phyloP scores from a whole-genome alignment of 2,113 vertebrate species.

The Camelus bactrianus region DNA sequence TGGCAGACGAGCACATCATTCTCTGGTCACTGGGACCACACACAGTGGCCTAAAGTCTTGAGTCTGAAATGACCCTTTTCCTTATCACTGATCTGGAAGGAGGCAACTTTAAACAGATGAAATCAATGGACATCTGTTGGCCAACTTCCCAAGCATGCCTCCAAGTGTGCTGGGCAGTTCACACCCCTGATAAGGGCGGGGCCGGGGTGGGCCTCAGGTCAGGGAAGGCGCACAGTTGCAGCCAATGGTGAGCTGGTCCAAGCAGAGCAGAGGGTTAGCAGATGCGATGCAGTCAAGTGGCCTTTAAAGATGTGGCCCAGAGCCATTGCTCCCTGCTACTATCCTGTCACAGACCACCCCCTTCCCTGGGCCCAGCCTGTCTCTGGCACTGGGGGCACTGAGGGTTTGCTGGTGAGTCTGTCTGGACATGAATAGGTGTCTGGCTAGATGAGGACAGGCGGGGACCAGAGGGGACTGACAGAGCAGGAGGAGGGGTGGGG shows the following conservation, averaged over 20 bases:
- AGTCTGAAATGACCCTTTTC: background rate
- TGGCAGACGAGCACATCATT: background rate
- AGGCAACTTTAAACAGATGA: background rate
- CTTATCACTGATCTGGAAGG: background rate
- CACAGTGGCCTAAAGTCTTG: background rate
- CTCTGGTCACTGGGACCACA: background rate
- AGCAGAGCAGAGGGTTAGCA: background rate
- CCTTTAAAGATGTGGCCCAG: background rate
- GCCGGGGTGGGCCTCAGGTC: no score
- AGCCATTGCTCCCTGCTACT: no score
- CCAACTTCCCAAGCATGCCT: background rate
- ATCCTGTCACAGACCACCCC: fast-evolving
- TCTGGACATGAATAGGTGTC: background rate
- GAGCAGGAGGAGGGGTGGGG: background rate
- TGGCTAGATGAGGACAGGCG: background rate
- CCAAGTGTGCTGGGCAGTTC: no score
- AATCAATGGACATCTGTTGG: fast-evolving
- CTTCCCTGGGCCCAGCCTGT: background rate
- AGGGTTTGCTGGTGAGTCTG: background rate
- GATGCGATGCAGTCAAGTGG: background rate
- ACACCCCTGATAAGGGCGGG: background rate
- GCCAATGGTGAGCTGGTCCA: background rate
- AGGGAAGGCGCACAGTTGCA: background rate
- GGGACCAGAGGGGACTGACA: background rate
- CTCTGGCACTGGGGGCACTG: background rate